phyloP scores from a whole-genome alignment of 1,140 invertebrate genomes.

The Neoseiulus cucumeris region DNA sequence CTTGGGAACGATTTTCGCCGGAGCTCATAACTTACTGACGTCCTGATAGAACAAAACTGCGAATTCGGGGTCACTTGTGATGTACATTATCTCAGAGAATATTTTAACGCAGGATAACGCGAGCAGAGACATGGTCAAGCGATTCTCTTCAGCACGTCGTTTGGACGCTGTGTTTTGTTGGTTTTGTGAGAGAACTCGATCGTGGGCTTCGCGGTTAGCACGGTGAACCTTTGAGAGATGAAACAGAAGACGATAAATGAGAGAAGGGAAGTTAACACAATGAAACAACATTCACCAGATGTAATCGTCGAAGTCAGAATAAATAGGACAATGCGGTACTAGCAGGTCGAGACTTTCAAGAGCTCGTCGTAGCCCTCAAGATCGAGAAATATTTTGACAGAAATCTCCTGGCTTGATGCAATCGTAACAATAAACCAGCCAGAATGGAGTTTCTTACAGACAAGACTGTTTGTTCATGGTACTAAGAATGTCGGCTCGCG shows the following conservation, averaged over 20 bases:
- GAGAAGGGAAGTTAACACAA: neutral
- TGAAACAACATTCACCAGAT: too few relatives aligned
- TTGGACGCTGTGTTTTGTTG: neutral
- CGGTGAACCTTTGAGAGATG: neutral
- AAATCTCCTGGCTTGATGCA: too few relatives aligned
- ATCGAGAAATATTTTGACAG: too few relatives aligned
- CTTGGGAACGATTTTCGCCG: too few relatives aligned
- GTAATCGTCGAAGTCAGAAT: too few relatives aligned
- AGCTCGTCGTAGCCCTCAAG: too few relatives aligned
- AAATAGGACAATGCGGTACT: too few relatives aligned
- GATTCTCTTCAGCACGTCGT: neutral
- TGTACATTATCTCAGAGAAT: neutral
- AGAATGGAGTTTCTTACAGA: too few relatives aligned
- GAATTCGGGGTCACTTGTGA: neutral
- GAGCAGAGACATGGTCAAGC: neutral
- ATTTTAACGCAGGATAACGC: slow-evolving; percentile 1
- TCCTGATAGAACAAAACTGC: neutral
- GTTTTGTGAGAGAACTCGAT: neutral
- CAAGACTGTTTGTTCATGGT: too few relatives aligned
- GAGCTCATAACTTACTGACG: neutral
- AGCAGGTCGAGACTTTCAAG: too few relatives aligned
- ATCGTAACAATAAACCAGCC: too few relatives aligned
- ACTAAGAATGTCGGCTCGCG: too few relatives aligned
- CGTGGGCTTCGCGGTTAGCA: neutral
- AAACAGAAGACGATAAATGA: neutral